Conservation (phyloP, 2,888 invertebrate species). For the Nomada goodeniana region DNA sequence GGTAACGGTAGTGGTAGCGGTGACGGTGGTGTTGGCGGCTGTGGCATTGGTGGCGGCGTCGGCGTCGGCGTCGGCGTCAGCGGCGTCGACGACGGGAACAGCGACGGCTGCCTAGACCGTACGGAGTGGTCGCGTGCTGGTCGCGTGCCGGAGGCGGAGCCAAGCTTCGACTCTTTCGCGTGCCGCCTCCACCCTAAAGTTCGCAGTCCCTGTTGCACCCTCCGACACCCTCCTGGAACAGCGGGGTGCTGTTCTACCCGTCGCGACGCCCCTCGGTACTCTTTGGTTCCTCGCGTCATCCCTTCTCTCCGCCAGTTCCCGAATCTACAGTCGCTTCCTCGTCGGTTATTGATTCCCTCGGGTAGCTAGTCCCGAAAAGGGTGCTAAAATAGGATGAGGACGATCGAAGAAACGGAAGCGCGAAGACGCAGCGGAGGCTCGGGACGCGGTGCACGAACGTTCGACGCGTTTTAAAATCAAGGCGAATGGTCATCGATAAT, state of each 20-base stretch:
- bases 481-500: background rate
- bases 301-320: constrained; percentile 39
- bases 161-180: constrained; percentile 73
- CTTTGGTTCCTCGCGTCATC: constrained; percentile 61
- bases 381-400: constrained; percentile 65
- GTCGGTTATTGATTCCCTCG: constrained; percentile 84
- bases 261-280: constrained; percentile 56
- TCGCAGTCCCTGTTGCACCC: constrained; percentile 69
- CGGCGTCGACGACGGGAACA: constrained; percentile 11
- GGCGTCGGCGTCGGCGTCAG: constrained; percentile 18
- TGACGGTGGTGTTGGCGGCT: constrained; percentile 10
- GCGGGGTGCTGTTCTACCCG: constrained; percentile 52
- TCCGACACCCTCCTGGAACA: constrained; percentile 64
- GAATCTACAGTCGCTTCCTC: constrained; percentile 74
- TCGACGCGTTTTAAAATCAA: background rate
- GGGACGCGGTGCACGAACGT: background rate
- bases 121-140: constrained; percentile 81
- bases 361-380: constrained; percentile 78
- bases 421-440: constrained; percentile 28
- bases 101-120: constrained; percentile 57
- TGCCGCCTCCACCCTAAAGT: constrained; percentile 69
- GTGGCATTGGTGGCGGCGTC: constrained; percentile 4
- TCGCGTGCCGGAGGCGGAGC: constrained; percentile 84
- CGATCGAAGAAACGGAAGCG: constrained; percentile 57
- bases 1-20: background rate